Evolutionary conservation across 2,797 vertebrate genomes (phyloP).

Genomic region (Hirundo rustica): DNA sequence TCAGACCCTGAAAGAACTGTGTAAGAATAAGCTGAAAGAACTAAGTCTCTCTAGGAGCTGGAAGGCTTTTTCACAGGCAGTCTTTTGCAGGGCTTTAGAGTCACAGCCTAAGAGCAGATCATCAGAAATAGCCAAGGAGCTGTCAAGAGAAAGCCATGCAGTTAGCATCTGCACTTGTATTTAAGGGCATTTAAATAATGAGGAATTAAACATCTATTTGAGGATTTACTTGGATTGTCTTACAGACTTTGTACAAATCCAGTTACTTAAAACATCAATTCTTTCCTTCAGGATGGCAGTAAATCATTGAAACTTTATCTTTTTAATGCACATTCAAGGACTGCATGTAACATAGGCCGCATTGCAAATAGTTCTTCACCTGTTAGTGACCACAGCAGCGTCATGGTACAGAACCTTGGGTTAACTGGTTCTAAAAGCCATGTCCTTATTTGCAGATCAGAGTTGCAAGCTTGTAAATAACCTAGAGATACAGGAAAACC

Average conservation of each 20-base stretch:
- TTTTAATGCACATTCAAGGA: slow-evolving; percentile 1
- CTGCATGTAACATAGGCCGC: background rate
- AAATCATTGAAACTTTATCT: slow-evolving; percentile 57
- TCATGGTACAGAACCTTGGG: background rate
- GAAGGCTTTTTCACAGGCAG: background rate
- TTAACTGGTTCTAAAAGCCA: background rate
- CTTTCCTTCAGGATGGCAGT: slow-evolving; percentile 37
- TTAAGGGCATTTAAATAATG: slow-evolving; percentile 48
- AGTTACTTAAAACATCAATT: slow-evolving; percentile 59
- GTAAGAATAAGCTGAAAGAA: slow-evolving; percentile 3
- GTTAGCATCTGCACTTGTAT: slow-evolving; percentile 13
- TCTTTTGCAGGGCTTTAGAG: background rate
- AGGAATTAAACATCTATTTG: slow-evolving; percentile 50
- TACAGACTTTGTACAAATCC: slow-evolving; percentile 57
- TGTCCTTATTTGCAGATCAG: slow-evolving; percentile 18
- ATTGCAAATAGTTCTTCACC: slow-evolving; percentile 19
- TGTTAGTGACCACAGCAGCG: background rate
- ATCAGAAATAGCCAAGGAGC: background rate
- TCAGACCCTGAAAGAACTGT: background rate
- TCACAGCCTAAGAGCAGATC: background rate
- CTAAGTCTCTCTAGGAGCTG: background rate
- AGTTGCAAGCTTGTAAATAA: slow-evolving; percentile 47
- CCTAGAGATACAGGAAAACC: background rate
- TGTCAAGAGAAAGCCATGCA: slow-evolving; percentile 24
- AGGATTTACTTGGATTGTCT: slow-evolving; percentile 61